Evolutionary conservation across 2,797 vertebrate species (phyloP).

Genomic region (Bryconaethiops microstoma): DNA sequence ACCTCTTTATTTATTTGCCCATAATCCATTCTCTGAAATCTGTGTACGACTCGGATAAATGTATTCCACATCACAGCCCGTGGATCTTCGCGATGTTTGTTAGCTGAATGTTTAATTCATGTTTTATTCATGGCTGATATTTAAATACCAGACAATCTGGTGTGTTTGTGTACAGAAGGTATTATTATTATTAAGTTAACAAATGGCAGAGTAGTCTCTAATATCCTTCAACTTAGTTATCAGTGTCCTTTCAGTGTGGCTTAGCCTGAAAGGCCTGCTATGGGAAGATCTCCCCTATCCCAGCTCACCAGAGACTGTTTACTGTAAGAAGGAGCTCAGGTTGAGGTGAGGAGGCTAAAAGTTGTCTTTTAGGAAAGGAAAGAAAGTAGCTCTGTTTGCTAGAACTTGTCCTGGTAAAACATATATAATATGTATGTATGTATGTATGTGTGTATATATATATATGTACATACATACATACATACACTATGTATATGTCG

Average conservation of each 20-base stretch:
- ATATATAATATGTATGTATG: too few species aligned
- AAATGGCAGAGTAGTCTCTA: constrained; percentile 21
- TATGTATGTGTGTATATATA: too few species aligned
- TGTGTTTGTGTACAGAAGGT: constrained; percentile 25
- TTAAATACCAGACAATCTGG: constrained; percentile 25
- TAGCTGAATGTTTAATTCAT: constrained; percentile 44
- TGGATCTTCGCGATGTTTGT: constrained; percentile 6
- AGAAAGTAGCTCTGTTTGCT: not conserved
- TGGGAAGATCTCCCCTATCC: constrained; percentile 39
- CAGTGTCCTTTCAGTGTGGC: constrained; percentile 25
- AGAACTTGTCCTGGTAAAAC: too few species aligned
- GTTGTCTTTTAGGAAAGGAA: constrained; percentile 10
- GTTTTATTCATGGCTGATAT: constrained; percentile 46
- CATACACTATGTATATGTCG: too few species aligned
- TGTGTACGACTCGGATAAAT: constrained; percentile 15
- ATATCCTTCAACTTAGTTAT: constrained; percentile 38
- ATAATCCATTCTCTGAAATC: constrained; percentile 47
- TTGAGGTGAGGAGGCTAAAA: constrained; percentile 25
- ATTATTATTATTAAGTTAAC: constrained; percentile 41
- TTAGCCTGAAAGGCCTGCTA: constrained; percentile 35
- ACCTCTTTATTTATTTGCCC: constrained; percentile 55
- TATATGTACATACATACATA: too few species aligned
- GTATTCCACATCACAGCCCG: constrained; percentile 12
- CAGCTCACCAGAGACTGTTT: constrained; percentile 35
- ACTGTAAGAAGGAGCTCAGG: constrained; percentile 31